Base-by-base conservation (phyloP, 2,797 vertebrate species). In the Myotis daubentonii region DNA sequence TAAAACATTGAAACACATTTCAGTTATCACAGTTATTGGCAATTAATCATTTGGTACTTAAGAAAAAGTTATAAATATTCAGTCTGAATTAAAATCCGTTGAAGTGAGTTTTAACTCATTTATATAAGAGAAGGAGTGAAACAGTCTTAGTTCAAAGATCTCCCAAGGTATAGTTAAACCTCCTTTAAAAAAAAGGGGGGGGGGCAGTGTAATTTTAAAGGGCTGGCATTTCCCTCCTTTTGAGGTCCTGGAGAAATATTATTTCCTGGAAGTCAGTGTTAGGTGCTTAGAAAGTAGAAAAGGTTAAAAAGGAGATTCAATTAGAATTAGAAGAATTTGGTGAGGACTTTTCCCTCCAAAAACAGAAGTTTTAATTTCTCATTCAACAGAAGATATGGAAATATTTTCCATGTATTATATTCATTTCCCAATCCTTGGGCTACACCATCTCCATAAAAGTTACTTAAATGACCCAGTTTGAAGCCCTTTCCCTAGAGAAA, bases 21-120 rank as follows among this genome's bases (percentile, higher is more conserved):
- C 93, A 85, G 44, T 95, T 82, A 95, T 95, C 5, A 0, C 80
- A 74, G 44, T 93, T 93, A 96, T 85, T 93, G 92, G 53, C 87
- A 89, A 95, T 97, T 95, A 96, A 93, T 96, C 95, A 95, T 89
- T 91, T 91, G 74, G 55, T 93, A 89, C 92, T 97, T 96, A 97
- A 97, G 75, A 62, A 57, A 79, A 84, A 78, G 65, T 88, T 89
- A 74, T 89, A 86, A 91, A 80, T 89, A 83, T 53, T 80, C 76
- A 74, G 55, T 83, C 41, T 76, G 75, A 95, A 90, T 89, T 96
- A 55, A 62, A 95, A 95, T 49, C 62, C 49, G 16, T 51, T 22
- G 84, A 93, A 92, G 30, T 94, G 41, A 94, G 33, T 92, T 95
- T 91, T 86, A 76, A 66, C 23, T 95, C 47, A 51, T 93, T 91